Conservation (phyloP, 2,113 vertebrate species). For the Solea senegalensis region DNA sequence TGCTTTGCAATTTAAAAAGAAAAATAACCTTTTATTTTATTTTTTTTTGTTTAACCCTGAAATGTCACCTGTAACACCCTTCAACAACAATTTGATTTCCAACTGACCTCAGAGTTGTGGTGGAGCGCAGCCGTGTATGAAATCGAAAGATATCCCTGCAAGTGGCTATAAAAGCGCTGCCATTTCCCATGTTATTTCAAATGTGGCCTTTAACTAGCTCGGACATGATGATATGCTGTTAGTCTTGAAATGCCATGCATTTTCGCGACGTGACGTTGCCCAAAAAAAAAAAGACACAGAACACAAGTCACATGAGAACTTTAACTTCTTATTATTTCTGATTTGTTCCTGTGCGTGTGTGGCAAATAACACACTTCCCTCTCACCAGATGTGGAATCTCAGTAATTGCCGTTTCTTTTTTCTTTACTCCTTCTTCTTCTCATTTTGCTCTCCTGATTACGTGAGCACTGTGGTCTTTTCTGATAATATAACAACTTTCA, state of each 20-base stretch:
- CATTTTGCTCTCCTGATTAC: neutral
- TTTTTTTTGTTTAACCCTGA: neutral
- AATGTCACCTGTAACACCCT: slow-evolving; percentile 14
- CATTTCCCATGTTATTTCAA: slow-evolving; percentile 49
- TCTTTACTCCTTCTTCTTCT: neutral
- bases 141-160: slow-evolving; percentile 36
- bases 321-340: neutral
- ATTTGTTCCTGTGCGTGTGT: neutral
- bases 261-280: slow-evolving; percentile 50
- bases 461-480: neutral
- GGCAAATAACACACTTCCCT: neutral
- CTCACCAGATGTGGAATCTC: neutral
- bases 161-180: slow-evolving; percentile 50
- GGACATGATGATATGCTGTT: slow-evolving; percentile 39
- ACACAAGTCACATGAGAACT: slow-evolving; percentile 8
- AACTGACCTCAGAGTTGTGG: slow-evolving; percentile 25
- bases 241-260: slow-evolving; percentile 54
- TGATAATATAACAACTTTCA: neutral
- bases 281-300: slow-evolving; percentile 13
- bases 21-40: no score
- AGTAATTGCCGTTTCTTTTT: neutral
- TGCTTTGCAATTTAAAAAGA: no score
- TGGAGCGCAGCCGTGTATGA: slow-evolving; percentile 14
- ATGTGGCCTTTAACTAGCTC: slow-evolving; percentile 39
- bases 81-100: slow-evolving; percentile 9